These are phyloP conservation scores for Wiebesia pumilae DNA, from an alignment of 1,140 invertebrate genomes.

Conservation along the genomic window DNA sequence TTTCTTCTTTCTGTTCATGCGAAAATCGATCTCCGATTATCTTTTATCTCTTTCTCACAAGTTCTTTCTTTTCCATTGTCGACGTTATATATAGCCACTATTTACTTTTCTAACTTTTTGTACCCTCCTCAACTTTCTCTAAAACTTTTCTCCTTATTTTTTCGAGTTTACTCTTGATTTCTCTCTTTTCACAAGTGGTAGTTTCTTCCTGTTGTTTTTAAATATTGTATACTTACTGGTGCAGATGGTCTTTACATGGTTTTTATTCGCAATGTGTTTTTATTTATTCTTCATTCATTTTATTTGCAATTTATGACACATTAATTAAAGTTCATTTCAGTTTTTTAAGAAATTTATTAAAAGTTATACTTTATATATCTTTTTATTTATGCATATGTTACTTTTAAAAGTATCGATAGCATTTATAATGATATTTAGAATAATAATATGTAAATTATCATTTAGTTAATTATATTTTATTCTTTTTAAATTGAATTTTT, in stretches of 20 bases:
- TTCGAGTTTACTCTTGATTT: constrained; percentile 25
- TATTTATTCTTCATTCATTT: not conserved
- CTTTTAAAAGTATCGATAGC: no score
- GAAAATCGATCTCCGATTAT: constrained; percentile 30
- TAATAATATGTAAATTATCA: no score
- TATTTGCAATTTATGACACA: no score
- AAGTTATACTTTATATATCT: no score
- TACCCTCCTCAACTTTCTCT: constrained; percentile 28
- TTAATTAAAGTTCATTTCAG: no score
- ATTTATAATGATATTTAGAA: no score
- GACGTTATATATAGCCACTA: constrained; percentile 19
- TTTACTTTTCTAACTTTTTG: constrained; percentile 46
- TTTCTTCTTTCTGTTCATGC: not conserved
- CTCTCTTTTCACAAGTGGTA: constrained; percentile 11
- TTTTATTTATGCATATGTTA: no score
- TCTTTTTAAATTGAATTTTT: no score
- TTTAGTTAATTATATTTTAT: no score
- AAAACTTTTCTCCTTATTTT: constrained; percentile 21
- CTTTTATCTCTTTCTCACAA: constrained; percentile 18
- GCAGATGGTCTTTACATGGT: not conserved
- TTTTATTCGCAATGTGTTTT: not conserved
- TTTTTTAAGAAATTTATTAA: no score
- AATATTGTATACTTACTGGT: not conserved
- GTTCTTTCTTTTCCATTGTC: constrained; percentile 32
- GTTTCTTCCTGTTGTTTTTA: not conserved